phyloP scores from a whole-genome alignment of 2,888 invertebrate genomes.

The Physocephala rufipes region DNA sequence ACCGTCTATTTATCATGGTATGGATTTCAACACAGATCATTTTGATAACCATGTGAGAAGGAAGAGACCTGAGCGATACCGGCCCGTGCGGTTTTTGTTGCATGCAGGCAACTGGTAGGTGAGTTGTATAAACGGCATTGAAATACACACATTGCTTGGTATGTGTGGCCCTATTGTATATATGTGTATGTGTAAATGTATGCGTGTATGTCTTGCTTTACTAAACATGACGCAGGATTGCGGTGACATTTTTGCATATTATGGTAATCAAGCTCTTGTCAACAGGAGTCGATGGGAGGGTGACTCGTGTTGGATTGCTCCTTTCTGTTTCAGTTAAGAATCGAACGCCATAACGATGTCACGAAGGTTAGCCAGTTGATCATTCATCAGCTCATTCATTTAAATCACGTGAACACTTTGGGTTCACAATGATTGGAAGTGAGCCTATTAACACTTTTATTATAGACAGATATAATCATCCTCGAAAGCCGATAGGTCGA shows the following conservation, averaged over 20 bases:
- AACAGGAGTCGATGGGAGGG: slow-evolving; percentile 21
- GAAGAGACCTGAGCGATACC: too few relatives aligned
- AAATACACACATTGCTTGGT: slow-evolving; percentile 47
- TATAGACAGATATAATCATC: too few relatives aligned
- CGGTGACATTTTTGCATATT: slow-evolving; percentile 33
- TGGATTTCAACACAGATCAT: slow-evolving; percentile 26
- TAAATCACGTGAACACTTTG: too few relatives aligned
- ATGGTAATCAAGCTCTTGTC: slow-evolving; percentile 34
- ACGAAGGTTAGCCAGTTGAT: background rate
- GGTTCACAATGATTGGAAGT: too few relatives aligned
- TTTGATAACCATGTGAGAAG: slow-evolving; percentile 22
- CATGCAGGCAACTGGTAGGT: background rate
- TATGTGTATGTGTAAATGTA: too few relatives aligned
- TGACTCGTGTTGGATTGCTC: slow-evolving; percentile 8
- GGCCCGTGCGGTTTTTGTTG: background rate
- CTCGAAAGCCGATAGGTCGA: too few relatives aligned
- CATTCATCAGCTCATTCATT: too few relatives aligned
- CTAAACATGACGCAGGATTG: background rate
- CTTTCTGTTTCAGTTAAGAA: slow-evolving; percentile 12
- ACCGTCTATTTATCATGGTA: slow-evolving; percentile 8
- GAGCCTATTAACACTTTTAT: too few relatives aligned
- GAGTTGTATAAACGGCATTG: slow-evolving; percentile 58
- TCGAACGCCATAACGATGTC: background rate
- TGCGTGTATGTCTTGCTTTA: too few relatives aligned
- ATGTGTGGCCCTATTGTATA: too few relatives aligned